Conservation (phyloP, 2,888 invertebrate species). For the Ectemnius lituratus region DNA sequence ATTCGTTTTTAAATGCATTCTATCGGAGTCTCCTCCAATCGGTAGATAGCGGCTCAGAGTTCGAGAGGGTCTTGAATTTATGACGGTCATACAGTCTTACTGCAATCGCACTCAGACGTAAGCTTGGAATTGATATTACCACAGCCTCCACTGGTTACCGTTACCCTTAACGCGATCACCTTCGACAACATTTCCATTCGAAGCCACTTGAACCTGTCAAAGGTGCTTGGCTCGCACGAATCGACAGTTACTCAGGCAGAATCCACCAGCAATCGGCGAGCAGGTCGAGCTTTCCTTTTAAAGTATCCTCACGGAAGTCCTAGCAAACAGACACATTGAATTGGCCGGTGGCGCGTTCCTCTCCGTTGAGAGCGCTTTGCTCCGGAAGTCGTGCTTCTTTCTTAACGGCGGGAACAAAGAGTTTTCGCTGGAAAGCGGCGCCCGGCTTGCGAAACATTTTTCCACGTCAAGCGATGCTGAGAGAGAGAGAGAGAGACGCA, state of each 20-base stretch:
- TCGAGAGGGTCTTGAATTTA: too few species aligned
- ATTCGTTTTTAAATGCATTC: constrained; percentile 51
- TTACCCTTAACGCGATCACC: too few species aligned
- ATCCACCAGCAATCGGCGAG: too few species aligned
- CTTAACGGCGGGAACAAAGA: neutral
- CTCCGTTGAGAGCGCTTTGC: neutral
- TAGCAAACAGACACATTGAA: neutral
- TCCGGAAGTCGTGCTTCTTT: neutral
- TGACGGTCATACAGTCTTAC: too few species aligned
- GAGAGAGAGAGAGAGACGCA: too few species aligned
- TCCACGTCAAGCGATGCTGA: too few species aligned
- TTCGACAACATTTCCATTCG: too few species aligned
- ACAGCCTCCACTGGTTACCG: too few species aligned
- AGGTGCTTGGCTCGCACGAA: neutral
- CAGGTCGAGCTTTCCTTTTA: constrained; percentile 6
- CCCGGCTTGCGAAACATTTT: neutral
- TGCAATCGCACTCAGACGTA: too few species aligned
- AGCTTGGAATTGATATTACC: too few species aligned
- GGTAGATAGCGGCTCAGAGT: too few species aligned
- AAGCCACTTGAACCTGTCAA: too few species aligned
- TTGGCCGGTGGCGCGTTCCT: neutral
- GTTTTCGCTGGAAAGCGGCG: neutral
- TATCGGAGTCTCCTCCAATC: constrained; percentile 20
- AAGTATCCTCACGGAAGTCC: constrained; percentile 10
- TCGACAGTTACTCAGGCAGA: neutral